Evolutionary conservation across 2,888 invertebrate species (phyloP).

Genomic region (Melieria omissa): DNA sequence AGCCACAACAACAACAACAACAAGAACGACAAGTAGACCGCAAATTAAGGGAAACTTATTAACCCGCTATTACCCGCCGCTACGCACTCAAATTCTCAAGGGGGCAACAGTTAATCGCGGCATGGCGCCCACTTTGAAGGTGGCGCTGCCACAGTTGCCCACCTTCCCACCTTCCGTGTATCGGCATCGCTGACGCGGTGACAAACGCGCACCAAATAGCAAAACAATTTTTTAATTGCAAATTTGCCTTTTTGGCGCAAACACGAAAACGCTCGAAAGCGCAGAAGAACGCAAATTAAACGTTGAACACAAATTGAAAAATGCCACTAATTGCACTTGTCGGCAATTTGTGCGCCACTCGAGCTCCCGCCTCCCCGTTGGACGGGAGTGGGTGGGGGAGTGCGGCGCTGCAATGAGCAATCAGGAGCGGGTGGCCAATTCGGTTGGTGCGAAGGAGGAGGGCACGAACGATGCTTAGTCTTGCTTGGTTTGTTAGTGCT

Average conservation of each 20-base stretch:
- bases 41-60: conserved; percentile 9
- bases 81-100: conserved; percentile 47
- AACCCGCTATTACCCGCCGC: conserved; percentile 3
- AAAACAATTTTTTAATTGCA: conserved; percentile 26
- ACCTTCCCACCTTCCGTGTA: too few relatives aligned
- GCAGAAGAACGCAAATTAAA: neutral
- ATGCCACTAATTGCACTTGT: conserved; percentile 30
- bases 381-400: too few relatives aligned
- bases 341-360: conserved; percentile 17
- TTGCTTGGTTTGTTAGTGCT: too few relatives aligned
- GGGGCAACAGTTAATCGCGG: conserved; percentile 51
- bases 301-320: conserved; percentile 27
- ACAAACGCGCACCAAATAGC: conserved; percentile 16
- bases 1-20: conserved; percentile 17
- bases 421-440: too few relatives aligned
- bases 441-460: too few relatives aligned
- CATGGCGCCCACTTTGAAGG: too few relatives aligned
- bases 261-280: conserved; percentile 6
- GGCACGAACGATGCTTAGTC: too few relatives aligned
- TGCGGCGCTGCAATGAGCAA: too few relatives aligned
- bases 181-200: too few relatives aligned
- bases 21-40: conserved; percentile 19
- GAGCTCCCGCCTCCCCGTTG: conserved; percentile 3
- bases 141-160: too few relatives aligned
- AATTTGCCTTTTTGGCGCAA: conserved; percentile 5